Evolutionary conservation across 2,797 vertebrate genomes (phyloP).

Genomic region (Calcarius lapponicus): DNA sequence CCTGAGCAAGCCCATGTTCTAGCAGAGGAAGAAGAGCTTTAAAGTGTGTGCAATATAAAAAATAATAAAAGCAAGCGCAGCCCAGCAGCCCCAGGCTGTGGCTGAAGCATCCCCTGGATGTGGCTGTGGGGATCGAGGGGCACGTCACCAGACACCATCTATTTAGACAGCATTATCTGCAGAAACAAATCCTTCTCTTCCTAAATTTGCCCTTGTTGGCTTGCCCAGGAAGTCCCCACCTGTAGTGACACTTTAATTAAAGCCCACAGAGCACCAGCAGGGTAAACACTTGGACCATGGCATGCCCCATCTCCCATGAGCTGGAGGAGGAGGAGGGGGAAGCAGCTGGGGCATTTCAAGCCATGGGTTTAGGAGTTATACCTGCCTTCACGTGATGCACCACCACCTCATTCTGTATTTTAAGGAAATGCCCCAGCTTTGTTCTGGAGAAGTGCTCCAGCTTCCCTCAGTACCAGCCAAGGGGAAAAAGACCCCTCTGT

Average conservation of each 20-base stretch:
- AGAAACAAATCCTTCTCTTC: constrained; percentile 8
- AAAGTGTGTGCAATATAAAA: background rate
- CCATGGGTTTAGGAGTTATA: background rate
- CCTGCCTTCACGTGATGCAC: background rate
- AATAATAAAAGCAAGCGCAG: background rate
- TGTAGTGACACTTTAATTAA: constrained; percentile 44
- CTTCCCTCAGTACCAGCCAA: background rate
- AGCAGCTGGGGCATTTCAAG: background rate
- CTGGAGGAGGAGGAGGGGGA: background rate
- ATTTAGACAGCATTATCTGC: background rate
- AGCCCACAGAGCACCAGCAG: constrained; percentile 34
- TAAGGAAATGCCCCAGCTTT: background rate
- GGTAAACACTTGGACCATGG: accelerated
- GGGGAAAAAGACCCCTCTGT: background rate
- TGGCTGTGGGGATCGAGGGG: accelerated
- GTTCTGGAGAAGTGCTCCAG: background rate
- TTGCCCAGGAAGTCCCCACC: background rate
- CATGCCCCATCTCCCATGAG: accelerated
- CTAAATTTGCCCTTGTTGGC: constrained; percentile 6
- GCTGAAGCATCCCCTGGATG: background rate
- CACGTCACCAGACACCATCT: background rate
- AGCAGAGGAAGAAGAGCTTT: background rate
- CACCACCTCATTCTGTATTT: background rate
- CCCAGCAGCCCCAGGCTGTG: background rate
- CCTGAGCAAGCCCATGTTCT: background rate